A percentile compares a stretch with the other conserved stretches of the same genome.
phyloP scores from a whole-genome alignment of 2,888 invertebrate genomes.

The Coenonympha arcania region DNA sequence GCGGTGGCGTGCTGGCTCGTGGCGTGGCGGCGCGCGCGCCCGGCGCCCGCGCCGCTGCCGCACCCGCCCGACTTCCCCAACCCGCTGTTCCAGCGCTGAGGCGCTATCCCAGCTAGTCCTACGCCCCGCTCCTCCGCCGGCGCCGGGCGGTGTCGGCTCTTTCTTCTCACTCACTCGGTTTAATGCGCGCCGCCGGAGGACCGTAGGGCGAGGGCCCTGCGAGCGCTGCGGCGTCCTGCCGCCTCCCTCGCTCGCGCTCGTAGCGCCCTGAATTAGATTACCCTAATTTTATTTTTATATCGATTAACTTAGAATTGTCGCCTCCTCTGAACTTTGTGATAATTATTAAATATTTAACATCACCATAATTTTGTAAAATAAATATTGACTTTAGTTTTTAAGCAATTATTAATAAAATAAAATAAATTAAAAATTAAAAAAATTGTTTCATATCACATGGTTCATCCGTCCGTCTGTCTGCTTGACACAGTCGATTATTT shows the following conservation, averaged over 20 bases:
- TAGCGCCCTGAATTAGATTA: constrained; percentile 52
- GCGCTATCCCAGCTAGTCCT: constrained; percentile 48
- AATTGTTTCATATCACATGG: background rate
- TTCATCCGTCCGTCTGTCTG: too few relatives aligned
- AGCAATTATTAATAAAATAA: constrained; percentile 41
- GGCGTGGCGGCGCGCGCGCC: constrained; percentile 91
- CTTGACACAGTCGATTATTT: too few relatives aligned
- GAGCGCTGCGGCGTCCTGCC: constrained; percentile 41
- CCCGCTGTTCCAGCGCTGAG: constrained; percentile 82
- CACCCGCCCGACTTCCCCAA: constrained; percentile 97
- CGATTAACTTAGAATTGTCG: constrained; percentile 62
- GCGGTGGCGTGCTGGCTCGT: constrained; percentile 97
- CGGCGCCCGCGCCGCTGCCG: constrained; percentile 90
- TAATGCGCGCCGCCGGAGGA: constrained; percentile 68
- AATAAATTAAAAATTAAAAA: constrained; percentile 39
- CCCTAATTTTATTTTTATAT: constrained; percentile 47
- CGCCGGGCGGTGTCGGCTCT: constrained; percentile 68
- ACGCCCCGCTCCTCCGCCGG: constrained; percentile 70
- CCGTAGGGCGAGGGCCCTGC: constrained; percentile 64
- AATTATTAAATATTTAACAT: constrained; percentile 69
- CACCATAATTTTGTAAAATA: constrained; percentile 68
- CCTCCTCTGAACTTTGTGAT: constrained; percentile 72
- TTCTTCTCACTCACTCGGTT: constrained; percentile 61
- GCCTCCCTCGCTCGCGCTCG: constrained; percentile 60
- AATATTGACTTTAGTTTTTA: constrained; percentile 51